Conservation (phyloP, 2,888 invertebrate genomes). For the Cryptocephalus moraei region DNA sequence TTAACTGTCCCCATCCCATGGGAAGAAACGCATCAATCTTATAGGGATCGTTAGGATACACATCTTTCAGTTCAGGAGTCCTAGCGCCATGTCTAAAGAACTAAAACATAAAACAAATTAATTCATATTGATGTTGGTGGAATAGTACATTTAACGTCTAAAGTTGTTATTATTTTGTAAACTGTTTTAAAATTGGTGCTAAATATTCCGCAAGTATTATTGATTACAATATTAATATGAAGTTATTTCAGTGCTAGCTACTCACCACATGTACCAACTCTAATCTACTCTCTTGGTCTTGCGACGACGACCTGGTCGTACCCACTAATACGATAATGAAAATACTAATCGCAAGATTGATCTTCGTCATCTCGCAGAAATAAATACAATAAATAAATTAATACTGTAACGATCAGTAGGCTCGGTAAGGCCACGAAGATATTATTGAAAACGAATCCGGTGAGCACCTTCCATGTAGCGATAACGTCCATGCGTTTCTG, state of each 20-base stretch:
- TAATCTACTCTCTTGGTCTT: conserved; percentile 9
- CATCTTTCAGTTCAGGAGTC: conserved; percentile 53
- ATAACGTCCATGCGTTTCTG: no score
- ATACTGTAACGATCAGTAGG: background rate
- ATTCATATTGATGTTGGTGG: background rate
- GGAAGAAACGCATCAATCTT: conserved; percentile 54
- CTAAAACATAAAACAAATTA: conserved; percentile 21
- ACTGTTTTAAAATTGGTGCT: no score
- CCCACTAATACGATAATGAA: no score
- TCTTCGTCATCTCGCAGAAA: background rate
- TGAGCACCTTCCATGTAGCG: no score
- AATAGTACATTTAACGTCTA: background rate
- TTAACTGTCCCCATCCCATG: conserved; percentile 69
- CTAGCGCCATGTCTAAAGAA: conserved; percentile 72
- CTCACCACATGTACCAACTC: conserved; percentile 25
- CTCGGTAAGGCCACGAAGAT: no score
- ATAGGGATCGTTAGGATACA: conserved; percentile 64
- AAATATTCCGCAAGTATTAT: no score
- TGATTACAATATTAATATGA: no score
- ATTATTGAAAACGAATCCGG: no score
- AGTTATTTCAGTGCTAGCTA: background rate
- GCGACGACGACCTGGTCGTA: conserved; percentile 2
- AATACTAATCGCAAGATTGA: background rate
- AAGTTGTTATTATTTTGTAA: background rate
- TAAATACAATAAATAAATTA: conserved; percentile 1